Evolutionary conservation across 2,113 vertebrate genomes (phyloP).

Genomic region (Mustelus asterias): DNA sequence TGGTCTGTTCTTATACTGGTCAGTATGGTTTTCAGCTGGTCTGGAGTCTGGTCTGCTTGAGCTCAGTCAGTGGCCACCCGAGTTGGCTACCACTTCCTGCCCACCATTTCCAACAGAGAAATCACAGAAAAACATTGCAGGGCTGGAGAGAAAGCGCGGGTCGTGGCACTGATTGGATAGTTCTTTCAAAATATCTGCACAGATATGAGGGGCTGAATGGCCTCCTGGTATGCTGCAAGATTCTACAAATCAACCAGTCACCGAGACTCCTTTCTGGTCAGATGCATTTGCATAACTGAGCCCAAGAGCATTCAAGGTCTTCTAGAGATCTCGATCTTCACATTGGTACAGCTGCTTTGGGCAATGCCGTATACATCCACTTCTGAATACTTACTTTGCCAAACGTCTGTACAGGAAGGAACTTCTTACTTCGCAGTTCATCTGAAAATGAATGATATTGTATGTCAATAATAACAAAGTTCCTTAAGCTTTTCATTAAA

Average conservation of each 20-base stretch:
- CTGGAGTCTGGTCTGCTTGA: no score
- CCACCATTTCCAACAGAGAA: background rate
- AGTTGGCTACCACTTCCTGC: background rate
- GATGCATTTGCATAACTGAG: background rate
- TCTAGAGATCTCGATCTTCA: background rate
- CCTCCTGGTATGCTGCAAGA: background rate
- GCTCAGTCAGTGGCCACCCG: no score
- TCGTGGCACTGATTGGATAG: background rate
- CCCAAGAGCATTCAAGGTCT: background rate
- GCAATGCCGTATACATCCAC: no score
- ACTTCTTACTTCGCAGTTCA: conserved; percentile 73
- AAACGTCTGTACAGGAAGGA: conserved; percentile 48
- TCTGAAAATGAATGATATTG: conserved; percentile 53
- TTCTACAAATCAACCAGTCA: background rate
- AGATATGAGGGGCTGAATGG: background rate
- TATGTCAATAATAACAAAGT: background rate
- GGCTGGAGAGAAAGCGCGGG: background rate
- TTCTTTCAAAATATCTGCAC: background rate
- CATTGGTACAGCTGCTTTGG: background rate
- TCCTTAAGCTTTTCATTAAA: background rate
- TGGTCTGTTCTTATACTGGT: background rate
- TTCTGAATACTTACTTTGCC: conserved; percentile 1
- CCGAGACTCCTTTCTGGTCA: background rate
- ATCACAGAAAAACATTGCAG: background rate
- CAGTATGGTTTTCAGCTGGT: no score